Percentiles rank a stretch among this genome's conserved stretches.
These are phyloP conservation scores for Mormyrus lacerda DNA, from an alignment of 2,113 vertebrate species.

Conservation along the genomic window DNA sequence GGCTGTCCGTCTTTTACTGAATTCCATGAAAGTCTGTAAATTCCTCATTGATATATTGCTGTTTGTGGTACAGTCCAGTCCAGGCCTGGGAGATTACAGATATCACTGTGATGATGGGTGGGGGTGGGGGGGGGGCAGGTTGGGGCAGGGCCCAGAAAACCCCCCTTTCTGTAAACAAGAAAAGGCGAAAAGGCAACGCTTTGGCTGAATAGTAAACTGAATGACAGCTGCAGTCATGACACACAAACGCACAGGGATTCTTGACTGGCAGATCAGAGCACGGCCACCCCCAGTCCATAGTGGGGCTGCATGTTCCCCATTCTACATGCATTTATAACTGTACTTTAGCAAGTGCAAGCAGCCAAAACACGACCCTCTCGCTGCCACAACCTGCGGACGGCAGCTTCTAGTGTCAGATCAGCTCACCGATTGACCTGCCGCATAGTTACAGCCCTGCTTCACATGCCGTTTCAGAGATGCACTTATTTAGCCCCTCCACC, in stretches of 20 bases:
- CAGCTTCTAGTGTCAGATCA: neutral
- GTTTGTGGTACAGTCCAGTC: neutral
- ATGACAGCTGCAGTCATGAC: neutral
- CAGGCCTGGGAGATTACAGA: neutral
- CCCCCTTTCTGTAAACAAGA: neutral
- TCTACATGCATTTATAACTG: slow-evolving; percentile 32
- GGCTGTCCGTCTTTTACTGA: neutral
- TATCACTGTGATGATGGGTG: neutral
- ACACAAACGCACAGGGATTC: neutral
- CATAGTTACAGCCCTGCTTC: neutral
- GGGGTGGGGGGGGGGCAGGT: neutral
- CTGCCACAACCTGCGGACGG: neutral
- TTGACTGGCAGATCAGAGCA: neutral
- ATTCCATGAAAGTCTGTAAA: neutral
- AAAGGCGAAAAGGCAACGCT: neutral
- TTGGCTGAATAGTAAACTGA: neutral
- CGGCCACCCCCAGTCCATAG: neutral
- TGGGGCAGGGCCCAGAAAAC: neutral
- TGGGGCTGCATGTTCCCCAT: neutral
- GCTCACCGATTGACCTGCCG: neutral
- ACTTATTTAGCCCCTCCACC: neutral
- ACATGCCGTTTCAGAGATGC: neutral
- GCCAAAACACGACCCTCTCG: neutral
- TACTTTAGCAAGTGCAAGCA: slow-evolving; percentile 32
- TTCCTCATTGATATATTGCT: neutral